Conservation (phyloP, 2,888 invertebrate genomes). For the Andrena trimmerana region DNA sequence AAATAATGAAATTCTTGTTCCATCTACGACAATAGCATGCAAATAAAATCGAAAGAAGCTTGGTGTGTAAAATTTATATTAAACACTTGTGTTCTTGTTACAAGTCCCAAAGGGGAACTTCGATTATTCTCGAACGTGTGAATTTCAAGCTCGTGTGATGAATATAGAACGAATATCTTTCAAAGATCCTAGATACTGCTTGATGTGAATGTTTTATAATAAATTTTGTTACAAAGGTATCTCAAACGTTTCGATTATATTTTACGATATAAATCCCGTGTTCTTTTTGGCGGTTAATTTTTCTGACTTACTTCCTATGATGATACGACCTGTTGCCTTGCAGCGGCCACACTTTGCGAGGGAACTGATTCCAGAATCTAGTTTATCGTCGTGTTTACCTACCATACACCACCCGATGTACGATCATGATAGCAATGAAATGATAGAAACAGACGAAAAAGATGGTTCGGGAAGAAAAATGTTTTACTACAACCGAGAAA, state of each 20-base stretch:
- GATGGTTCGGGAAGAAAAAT: conserved; percentile 63
- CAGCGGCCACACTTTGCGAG: conserved; percentile 84
- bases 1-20: conserved; percentile 49
- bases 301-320: conserved; percentile 84
- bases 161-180: conserved; percentile 3
- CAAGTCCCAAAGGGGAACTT: background rate
- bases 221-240: background rate
- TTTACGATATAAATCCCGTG: conserved; percentile 73
- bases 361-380: conserved; percentile 84
- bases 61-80: conserved; percentile 14
- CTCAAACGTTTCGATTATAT: conserved; percentile 29
- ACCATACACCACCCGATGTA: conserved; percentile 84
- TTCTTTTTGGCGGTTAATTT: conserved; percentile 78
- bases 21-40: conserved; percentile 75
- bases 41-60: conserved; percentile 57
- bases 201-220: background rate
- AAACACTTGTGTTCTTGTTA: conserved; percentile 26
- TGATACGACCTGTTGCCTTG: conserved; percentile 84
- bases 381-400: conserved; percentile 84
- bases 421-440: conserved; percentile 84
- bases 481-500: conserved; percentile 38
- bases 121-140: conserved; percentile 3
- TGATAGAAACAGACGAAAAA: conserved; percentile 76
- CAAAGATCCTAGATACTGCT: conserved; percentile 11
- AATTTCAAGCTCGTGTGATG: background rate